Evolutionary conservation across 2,113 vertebrate genomes (phyloP).

Genomic region (Alces alces): DNA sequence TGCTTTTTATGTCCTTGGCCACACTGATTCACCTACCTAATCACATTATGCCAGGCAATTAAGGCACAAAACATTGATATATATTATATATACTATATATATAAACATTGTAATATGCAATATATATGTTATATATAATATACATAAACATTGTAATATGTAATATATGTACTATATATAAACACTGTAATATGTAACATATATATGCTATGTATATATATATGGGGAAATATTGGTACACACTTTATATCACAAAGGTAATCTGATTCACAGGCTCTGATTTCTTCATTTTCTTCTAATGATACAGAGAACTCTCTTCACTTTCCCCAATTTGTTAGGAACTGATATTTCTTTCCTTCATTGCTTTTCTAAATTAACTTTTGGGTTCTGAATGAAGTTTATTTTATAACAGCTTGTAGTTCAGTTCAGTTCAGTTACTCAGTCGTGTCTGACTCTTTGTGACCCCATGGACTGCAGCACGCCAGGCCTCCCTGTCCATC

Average conservation of each 20-base stretch:
- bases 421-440: no score
- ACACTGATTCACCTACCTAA: background rate
- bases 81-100: background rate
- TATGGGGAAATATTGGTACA: background rate
- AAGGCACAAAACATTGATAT: background rate
- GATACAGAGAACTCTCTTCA: background rate
- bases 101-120: background rate
- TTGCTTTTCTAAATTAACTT: constrained; percentile 20
- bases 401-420: background rate
- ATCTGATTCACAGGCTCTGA: background rate
- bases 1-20: background rate
- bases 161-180: background rate
- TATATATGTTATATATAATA: background rate
- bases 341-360: background rate
- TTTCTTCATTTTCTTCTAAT: background rate
- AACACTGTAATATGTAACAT: background rate
- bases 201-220: background rate
- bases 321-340: background rate
- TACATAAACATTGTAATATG: background rate
- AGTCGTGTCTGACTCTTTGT: no score
- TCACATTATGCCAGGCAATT: background rate
- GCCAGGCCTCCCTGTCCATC: no score
- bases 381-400: background rate
- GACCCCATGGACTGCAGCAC: no score
- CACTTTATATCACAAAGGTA: background rate